Evolutionary conservation across 2,888 invertebrate species (phyloP).

Genomic region (Polydrusus pterygomalis): DNA sequence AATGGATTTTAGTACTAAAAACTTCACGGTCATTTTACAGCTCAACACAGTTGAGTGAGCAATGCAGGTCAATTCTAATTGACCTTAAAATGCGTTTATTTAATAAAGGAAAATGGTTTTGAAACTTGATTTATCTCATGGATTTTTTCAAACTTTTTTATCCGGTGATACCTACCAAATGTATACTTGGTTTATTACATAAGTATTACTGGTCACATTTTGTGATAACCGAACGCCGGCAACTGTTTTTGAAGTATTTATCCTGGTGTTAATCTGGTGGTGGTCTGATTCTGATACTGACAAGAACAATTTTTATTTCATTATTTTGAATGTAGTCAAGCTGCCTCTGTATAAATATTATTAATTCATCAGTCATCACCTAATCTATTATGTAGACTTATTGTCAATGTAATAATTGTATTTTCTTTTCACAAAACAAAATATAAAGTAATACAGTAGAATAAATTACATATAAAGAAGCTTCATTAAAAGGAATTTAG

Average conservation of each 20-base stretch:
- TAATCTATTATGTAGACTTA: background rate
- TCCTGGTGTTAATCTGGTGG: too few relatives aligned
- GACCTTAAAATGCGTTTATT: constrained; percentile 8
- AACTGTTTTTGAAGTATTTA: too few relatives aligned
- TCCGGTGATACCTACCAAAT: too few relatives aligned
- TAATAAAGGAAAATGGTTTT: background rate
- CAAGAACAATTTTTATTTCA: too few relatives aligned
- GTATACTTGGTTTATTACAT: too few relatives aligned
- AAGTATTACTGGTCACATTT: too few relatives aligned
- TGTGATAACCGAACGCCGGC: too few relatives aligned
- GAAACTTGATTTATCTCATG: background rate
- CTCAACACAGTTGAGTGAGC: background rate
- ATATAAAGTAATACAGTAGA: constrained; percentile 10
- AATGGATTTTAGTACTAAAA: background rate
- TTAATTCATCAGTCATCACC: background rate
- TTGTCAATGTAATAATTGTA: background rate
- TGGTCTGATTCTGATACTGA: too few relatives aligned
- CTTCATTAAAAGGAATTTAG: constrained; percentile 38
- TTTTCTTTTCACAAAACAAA: background rate
- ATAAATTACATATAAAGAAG: constrained; percentile 11
- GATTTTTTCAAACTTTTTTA: too few relatives aligned
- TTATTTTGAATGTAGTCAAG: too few relatives aligned
- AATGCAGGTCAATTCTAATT: background rate
- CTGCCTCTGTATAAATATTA: background rate
- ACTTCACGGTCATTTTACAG: background rate